Evolutionary conservation across 2,888 invertebrate species (phyloP), one percentile per base, ranked within the genome.

Genomic region (Argyresthia albistria): DNA sequence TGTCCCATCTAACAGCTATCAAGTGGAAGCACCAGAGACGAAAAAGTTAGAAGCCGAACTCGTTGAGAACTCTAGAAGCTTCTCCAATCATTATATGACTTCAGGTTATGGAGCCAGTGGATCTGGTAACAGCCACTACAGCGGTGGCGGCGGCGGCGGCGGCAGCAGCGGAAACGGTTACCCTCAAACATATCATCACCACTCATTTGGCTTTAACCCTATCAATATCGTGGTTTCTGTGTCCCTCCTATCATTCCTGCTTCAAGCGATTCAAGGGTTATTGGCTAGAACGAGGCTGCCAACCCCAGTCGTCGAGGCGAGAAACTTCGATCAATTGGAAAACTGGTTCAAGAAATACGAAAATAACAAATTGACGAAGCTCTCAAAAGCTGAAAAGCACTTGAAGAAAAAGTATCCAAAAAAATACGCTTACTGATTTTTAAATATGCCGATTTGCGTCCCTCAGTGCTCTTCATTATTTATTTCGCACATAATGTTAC

Each of bases 151-250:
- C 14, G 36, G 14, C 14, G 36, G 14, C 4, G n/a, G 16, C 8
- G 12, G 56, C 9, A 16, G 15, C 10, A 11, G 25, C 25, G 16
- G 25, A 10, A 46, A 10, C n/a, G 16, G 15, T 10, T 35, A 8
- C n/a, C 46, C 25, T 1, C n/a, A 9, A 16, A 73, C 80, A 0
- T 86, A 84, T 57, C 86, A 88, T 58, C 88, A 88, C 55, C 87
- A 88, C 60, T 87, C 86, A 1, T 82, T 88, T 51, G 87, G 87
- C n/a, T 83, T 88, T 55, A 88, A 88, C 68, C 88, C 88, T 8
- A 69, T 88, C 50, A 88, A 88, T 57, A 86, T 88, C 35, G 74
- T 88, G 1, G 80, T 88, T 0, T 88, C 88, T 0, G 65, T 88
- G 63, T 88, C 88, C 4, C 65, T 88, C 1, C 63, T 88, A 14